Evolutionary conservation across 2,797 vertebrate genomes (phyloP), one percentile per base, ranked within the genome.

Genomic region (Ambastaia sidthimunki): DNA sequence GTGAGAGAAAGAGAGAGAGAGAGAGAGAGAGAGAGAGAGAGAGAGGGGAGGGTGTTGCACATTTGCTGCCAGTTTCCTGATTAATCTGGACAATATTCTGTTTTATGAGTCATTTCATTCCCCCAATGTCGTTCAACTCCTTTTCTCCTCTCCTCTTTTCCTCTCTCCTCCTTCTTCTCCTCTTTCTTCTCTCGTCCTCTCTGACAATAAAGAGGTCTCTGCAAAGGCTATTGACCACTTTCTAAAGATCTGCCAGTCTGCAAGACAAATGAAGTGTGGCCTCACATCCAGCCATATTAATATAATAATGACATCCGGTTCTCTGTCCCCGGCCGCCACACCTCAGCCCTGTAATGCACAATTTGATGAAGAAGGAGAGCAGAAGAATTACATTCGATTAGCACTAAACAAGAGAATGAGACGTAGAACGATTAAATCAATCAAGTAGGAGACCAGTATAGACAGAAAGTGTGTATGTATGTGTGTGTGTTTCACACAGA

Each of bases 371-470:
- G 91, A 90, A 91, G 89, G 82, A 84, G 90, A 86, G 87, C 84
- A 78, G 16, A 86, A 88, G 90, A 93, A 93, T 93, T 93, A 92
- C 91, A 92, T 93, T 93, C 90, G 90, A 93, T 94, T 94, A 93
- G 91, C 89, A 90, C 90, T 91, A 93, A 94, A 94, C 93, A 94
- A 91, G 91, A 93, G 90, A 80, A 92, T 87, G 85, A 83, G 90
- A 93, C 86, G 86, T 63, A 78, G 85, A 87, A 89, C 65, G 87
- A 88, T 85, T 77, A 89, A 90, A 93, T 93, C 92, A 91, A 93
- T 93, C 92, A 91, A 75, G 28, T 72, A 89, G 84, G 87, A 86
- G 85, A 91, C 84, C 80, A 78, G 81, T 87, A 92, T 34, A 59
- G 80, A 78, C 69, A 66, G 62, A 80, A 76, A 81, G n/a, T 66